Evolutionary conservation across 2,113 vertebrate species (phyloP).

Genomic region (Melanerpes formicivorus): DNA sequence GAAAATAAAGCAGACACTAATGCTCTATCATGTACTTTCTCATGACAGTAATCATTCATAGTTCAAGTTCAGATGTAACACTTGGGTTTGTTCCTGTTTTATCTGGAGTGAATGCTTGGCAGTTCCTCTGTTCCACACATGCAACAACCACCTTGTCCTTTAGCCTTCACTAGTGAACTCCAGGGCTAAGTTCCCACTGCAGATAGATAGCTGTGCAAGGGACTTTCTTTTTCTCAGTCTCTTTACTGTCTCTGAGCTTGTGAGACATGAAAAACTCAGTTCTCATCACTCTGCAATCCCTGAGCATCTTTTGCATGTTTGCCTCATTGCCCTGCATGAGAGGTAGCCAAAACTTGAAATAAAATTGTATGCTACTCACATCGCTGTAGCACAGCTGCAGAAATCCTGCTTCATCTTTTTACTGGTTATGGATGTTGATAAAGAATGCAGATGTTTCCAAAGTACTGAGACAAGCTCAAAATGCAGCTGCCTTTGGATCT

Average conservation of each 20-base stretch:
- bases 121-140: not conserved
- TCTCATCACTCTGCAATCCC: not conserved
- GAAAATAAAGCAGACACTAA: slow-evolving; percentile 27
- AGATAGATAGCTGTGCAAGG: not conserved
- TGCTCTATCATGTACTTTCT: not conserved
- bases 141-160: not conserved
- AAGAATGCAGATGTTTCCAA: slow-evolving; percentile 66
- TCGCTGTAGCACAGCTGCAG: slow-evolving; percentile 45
- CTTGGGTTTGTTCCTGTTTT: slow-evolving; percentile 25
- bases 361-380: slow-evolving; percentile 21
- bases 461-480: slow-evolving; percentile 61
- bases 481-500: slow-evolving; percentile 45
- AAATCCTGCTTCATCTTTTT: slow-evolving; percentile 48
- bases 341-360: slow-evolving; percentile 36
- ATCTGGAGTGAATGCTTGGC: not conserved
- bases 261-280: not conserved
- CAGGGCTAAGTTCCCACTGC: not conserved
- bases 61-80: not conserved
- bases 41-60: not conserved
- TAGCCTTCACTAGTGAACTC: not conserved
- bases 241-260: not conserved
- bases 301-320: not conserved
- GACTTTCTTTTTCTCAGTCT: not conserved
- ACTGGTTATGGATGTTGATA: slow-evolving; percentile 40
- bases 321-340: not conserved